A percentile compares a stretch with the other conserved stretches of the same genome.
These are phyloP conservation scores for Caenorhabditis tropicalis DNA, from an alignment of 1,140 invertebrate genomes.

Conservation along the genomic window DNA sequence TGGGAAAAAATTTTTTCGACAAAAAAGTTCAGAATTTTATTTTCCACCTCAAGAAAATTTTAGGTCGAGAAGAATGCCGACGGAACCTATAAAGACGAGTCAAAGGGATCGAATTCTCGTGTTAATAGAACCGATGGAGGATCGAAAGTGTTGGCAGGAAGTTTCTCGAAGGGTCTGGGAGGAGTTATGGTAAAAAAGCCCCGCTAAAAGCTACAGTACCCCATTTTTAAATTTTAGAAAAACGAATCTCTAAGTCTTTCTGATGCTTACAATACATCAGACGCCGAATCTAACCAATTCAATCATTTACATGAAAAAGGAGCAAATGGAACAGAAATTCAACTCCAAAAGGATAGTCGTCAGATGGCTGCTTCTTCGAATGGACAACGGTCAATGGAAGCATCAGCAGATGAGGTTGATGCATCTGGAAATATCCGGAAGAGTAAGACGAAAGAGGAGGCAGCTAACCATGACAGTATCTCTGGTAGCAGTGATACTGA, in stretches of 20 bases:
- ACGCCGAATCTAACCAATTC: constrained; percentile 32
- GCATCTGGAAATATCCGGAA: background rate
- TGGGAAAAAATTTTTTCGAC: too few species aligned
- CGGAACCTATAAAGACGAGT: background rate
- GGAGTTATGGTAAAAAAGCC: background rate
- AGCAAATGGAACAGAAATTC: background rate
- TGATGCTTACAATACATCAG: background rate
- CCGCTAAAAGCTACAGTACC: too few species aligned
- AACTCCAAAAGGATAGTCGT: background rate
- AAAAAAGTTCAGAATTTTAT: too few species aligned
- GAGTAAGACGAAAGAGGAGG: background rate
- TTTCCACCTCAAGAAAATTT: too few species aligned
- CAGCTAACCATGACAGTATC: background rate
- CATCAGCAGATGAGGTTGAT: background rate
- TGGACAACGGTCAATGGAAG: background rate
- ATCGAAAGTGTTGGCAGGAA: background rate
- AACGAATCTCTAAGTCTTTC: background rate
- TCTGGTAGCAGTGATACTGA: background rate
- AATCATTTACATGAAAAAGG: background rate
- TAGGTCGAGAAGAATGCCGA: constrained; percentile 21
- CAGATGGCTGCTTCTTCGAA: background rate
- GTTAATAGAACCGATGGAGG: constrained; percentile 24
- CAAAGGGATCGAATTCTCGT: constrained; percentile 15
- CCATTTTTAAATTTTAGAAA: background rate
- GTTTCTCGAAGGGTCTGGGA: background rate